Evolutionary conservation across 30 jellyfish, hydroid and myxozoan species (phyloP).

Genomic region (Aurelia sp.): DNA sequence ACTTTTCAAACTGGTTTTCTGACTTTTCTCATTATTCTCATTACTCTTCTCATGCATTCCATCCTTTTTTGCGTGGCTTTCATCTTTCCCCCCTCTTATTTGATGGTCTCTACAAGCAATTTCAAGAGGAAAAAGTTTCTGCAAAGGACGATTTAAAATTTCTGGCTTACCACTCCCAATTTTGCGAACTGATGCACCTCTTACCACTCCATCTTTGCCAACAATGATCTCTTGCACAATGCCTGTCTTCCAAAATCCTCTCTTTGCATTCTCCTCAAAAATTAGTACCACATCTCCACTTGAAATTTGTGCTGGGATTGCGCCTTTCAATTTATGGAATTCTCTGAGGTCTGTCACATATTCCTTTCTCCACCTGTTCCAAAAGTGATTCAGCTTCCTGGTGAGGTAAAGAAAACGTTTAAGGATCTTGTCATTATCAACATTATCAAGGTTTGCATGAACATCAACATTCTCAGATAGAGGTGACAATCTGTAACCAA

Average conservation of each 20-base stretch:
- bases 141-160: slow-evolving; percentile 41
- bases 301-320: not conserved
- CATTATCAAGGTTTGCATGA: slow-evolving; percentile 36
- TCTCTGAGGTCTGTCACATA: slow-evolving; percentile 46
- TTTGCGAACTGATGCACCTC: slow-evolving; percentile 39
- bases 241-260: slow-evolving; percentile 44
- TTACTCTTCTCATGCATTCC: not conserved
- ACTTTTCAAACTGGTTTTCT: not conserved
- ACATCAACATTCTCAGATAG: slow-evolving; percentile 15
- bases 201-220: slow-evolving; percentile 31
- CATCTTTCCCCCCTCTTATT: slow-evolving; percentile 17
- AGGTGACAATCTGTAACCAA: slow-evolving; percentile 17
- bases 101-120: slow-evolving; percentile 28
- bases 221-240: slow-evolving; percentile 11
- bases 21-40: not conserved
- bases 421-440: slow-evolving; percentile 19
- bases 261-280: slow-evolving; percentile 6
- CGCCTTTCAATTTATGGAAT: slow-evolving; percentile 8
- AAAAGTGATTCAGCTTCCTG: slow-evolving; percentile 26
- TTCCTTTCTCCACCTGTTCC: slow-evolving; percentile 48
- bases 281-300: not conserved
- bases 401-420: slow-evolving; percentile 51
- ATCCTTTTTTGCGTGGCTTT: not conserved
- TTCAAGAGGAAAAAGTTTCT: slow-evolving; percentile 26
- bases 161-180: slow-evolving; percentile 47